Percentiles rank a stretch among this genome's conserved stretches.
These are phyloP conservation scores for Orchesella cincta DNA, from an alignment of 1,140 invertebrate genomes.

Conservation along the genomic window DNA sequence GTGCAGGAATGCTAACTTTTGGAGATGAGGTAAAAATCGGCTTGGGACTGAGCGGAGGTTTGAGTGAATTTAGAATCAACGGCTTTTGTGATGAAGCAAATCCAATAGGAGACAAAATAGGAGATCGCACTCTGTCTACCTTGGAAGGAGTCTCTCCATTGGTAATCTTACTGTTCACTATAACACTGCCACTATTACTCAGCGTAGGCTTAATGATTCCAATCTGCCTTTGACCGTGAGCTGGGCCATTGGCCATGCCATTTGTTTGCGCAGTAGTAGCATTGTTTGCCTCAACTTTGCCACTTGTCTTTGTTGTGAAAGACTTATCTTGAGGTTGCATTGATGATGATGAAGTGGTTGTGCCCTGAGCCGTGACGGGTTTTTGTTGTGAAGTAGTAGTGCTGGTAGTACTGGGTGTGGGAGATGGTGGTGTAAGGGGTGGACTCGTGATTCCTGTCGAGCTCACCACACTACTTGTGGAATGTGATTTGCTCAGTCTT, in stretches of 20 bases:
- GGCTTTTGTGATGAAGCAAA: slow-evolving; percentile 21
- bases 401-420: slow-evolving; percentile 11
- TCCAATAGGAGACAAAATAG: slow-evolving; percentile 31
- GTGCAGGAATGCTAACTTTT: slow-evolving; percentile 1
- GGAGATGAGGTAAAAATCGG: slow-evolving; percentile 44
- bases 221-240: slow-evolving; percentile 60
- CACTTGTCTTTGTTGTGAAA: background rate
- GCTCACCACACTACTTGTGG: slow-evolving; percentile 21
- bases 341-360: slow-evolving; percentile 16
- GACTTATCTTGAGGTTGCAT: slow-evolving; percentile 35
- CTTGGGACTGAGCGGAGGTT: slow-evolving; percentile 50
- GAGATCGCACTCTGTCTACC: slow-evolving; percentile 30
- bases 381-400: background rate
- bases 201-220: slow-evolving; percentile 64
- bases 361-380: slow-evolving; percentile 20
- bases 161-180: background rate
- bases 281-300: background rate
- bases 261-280: slow-evolving; percentile 50
- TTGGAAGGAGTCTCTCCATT: background rate
- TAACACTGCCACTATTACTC: slow-evolving; percentile 54
- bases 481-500: slow-evolving; percentile 41
- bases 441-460: slow-evolving; percentile 23
- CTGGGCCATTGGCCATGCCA: slow-evolving; percentile 51
- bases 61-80: slow-evolving; percentile 24
- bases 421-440: slow-evolving; percentile 28